A percentile compares a stretch with the other conserved stretches of the same genome.
Evolutionary conservation across 2,888 invertebrate genomes (phyloP).

Genomic region (Synergus japonicus): DNA sequence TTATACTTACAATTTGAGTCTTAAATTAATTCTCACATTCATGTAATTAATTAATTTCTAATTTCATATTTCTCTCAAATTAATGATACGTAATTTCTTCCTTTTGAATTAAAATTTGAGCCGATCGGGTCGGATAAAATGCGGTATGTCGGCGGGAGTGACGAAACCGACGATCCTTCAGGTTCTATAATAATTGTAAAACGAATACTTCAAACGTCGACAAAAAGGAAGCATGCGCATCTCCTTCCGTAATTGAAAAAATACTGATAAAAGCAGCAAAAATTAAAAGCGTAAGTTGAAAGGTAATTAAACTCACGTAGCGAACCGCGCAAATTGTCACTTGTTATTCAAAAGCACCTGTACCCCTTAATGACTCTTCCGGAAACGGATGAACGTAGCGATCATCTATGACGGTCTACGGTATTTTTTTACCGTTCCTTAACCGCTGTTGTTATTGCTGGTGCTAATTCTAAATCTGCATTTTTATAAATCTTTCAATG

Average conservation of each 20-base stretch:
- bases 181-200: constrained; percentile 31
- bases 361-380: neutral
- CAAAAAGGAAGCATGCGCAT: constrained; percentile 42
- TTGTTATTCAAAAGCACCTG: neutral
- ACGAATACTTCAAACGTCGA: constrained; percentile 32
- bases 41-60: neutral
- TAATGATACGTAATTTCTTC: constrained; percentile 6
- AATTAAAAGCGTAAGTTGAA: constrained; percentile 12
- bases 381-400: neutral
- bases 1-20: too few relatives aligned
- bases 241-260: constrained; percentile 39
- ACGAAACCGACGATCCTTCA: constrained; percentile 35
- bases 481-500: neutral
- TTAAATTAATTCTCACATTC: too few relatives aligned
- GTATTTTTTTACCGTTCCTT: neutral
- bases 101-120: neutral
- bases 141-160: constrained; percentile 19
- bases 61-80: neutral
- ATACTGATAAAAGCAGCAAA: constrained; percentile 1
- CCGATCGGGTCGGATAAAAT: constrained; percentile 18
- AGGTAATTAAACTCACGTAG: constrained; percentile 3
- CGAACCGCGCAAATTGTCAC: neutral
- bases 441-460: neutral
- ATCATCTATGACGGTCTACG: neutral
- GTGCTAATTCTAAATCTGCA: neutral